Base-by-base conservation (phyloP, 2,888 invertebrate genomes). In the Allacma fusca region DNA sequence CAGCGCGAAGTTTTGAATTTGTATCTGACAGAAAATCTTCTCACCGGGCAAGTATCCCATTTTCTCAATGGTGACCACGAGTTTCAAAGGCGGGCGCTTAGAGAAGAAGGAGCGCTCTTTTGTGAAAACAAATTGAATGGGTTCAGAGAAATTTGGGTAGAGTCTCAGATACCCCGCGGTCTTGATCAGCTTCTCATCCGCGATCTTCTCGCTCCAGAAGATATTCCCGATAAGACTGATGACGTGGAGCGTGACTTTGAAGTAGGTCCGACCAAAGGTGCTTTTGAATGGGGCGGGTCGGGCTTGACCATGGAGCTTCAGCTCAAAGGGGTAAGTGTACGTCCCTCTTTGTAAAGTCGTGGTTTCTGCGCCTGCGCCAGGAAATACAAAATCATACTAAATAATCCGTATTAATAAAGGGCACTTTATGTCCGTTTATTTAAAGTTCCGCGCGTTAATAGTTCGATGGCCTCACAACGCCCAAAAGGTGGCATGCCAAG, bases 301-400 rank as follows among this genome's bases (percentile, higher is more conserved):
- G n/a, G 5, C 12, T 19, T 19, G 59, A 23, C n/a, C 19, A n/a
- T 19, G 7, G 59, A 59, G n/a, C n/a, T 59, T 23, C 12, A 59
- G 5, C 19, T 59, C 59, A n/a, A 59, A 59, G 59, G 59, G 59
- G 59, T 13, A 59, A n/a, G 7, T 59, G 59, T 59, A 59, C 5
- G 19, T 59, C 59, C 59, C 59, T 23, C 23, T 59, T 59, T 59
- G 5, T 19, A 59, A 23, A n/a, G 19, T 19, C 59, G n/a, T 59
- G 7, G 59, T 21, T n/a, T n/a, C n/a, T n/a, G n/a, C n/a, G n/a
- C n/a, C n/a, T n/a, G n/a, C n/a, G n/a, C n/a, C n/a, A n/a, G n/a
- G n/a, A n/a, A n/a, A n/a, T n/a, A n/a, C n/a, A n/a, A n/a, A n/a
- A n/a, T n/a, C n/a, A n/a, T n/a, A n/a, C n/a, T 59, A 40, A 40